phyloP scores from a whole-genome alignment of 2,113 vertebrate species.

The Elanoides forficatus region DNA sequence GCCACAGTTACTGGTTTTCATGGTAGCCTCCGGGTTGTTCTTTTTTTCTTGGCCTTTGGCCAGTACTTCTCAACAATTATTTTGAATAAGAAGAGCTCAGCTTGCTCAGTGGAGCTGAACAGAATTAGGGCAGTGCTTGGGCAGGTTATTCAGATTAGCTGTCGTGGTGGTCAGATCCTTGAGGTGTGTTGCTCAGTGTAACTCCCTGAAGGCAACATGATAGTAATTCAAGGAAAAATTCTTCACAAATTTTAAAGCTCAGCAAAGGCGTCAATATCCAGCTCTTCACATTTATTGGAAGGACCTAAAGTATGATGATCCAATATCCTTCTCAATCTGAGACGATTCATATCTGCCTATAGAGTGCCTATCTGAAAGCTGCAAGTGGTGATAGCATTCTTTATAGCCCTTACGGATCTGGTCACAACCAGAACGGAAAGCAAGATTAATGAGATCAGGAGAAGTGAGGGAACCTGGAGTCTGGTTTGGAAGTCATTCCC shows the following conservation, averaged over 20 bases:
- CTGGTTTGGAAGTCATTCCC: not conserved
- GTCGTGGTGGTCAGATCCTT: not conserved
- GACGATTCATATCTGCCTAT: not conserved
- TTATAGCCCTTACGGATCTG: not conserved
- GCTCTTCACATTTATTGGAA: not conserved
- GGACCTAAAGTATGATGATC: not conserved
- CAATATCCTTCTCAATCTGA: not conserved
- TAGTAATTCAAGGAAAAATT: not conserved
- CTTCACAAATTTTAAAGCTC: not conserved
- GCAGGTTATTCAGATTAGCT: not conserved
- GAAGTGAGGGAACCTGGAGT: not conserved
- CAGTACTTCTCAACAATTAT: not conserved
- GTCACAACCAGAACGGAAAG: not conserved
- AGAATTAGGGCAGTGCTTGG: not conserved
- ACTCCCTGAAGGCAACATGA: not conserved
- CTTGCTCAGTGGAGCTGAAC: not conserved
- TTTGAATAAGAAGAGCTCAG: not conserved
- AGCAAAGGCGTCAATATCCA: not conserved
- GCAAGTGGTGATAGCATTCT: not conserved
- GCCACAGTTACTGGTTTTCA: not conserved
- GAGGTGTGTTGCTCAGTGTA: not conserved
- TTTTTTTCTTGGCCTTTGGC: not conserved
- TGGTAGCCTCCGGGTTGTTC: not conserved
- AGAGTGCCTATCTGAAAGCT: fast-evolving
- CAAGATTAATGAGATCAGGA: not conserved